Conservation (phyloP, 2,113 vertebrate genomes). For the Crotalus tigris region DNA sequence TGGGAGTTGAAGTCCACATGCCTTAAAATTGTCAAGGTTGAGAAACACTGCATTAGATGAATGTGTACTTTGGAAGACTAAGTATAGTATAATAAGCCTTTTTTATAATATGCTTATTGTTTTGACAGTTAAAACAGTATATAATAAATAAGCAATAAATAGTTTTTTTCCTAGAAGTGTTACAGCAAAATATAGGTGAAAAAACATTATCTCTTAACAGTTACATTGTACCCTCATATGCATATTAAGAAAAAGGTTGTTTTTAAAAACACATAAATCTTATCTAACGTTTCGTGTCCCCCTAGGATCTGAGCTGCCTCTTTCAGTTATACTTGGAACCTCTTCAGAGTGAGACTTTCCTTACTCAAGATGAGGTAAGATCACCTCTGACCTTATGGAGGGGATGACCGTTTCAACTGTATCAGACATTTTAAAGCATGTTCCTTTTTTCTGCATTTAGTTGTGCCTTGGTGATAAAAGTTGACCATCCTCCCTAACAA, state of each 20-base stretch:
- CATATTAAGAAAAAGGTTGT: not conserved
- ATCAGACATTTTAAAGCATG: not conserved
- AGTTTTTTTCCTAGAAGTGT: not conserved
- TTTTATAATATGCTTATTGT: not conserved
- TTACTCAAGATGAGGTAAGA: constrained; percentile 92
- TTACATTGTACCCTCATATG: not conserved
- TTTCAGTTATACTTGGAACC: constrained; percentile 95
- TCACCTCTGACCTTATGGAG: not conserved
- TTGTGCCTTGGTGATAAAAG: constrained; percentile 3
- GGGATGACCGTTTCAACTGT: constrained; percentile 13
- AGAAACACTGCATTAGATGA: not conserved
- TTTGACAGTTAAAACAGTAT: not conserved
- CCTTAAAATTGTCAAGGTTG: no score
- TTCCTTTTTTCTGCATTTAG: rapidly evolving
- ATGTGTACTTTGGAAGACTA: not conserved
- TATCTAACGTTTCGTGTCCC: constrained; percentile 6
- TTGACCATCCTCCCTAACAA: constrained; percentile 22
- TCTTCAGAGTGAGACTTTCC: constrained; percentile 91
- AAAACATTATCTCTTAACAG: not conserved
- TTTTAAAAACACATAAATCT: not conserved
- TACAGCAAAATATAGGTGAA: not conserved
- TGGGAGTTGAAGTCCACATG: no score
- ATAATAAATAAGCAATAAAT: not conserved
- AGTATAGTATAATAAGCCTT: not conserved
- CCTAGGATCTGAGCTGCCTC: constrained; percentile 89